Evolutionary conservation across 2,888 invertebrate genomes (phyloP).

Genomic region (Lasius platythorax): DNA sequence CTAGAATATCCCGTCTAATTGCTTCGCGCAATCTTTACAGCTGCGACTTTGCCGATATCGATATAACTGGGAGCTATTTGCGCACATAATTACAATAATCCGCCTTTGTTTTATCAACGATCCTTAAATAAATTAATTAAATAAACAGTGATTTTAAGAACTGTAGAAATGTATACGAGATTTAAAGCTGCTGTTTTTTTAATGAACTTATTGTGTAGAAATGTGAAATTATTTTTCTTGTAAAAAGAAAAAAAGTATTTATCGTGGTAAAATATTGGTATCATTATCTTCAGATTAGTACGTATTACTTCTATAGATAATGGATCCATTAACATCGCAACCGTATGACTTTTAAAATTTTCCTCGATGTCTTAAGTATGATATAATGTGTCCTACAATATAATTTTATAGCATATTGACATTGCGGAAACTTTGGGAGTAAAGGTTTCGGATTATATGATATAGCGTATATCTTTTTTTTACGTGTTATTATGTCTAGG

Average conservation of each 20-base stretch:
- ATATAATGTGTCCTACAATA: not conserved
- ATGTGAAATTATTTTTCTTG: not conserved
- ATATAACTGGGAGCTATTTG: not conserved
- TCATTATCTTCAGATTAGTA: constrained; percentile 8
- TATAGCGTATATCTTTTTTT: not conserved
- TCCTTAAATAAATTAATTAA: not conserved
- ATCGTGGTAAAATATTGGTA: constrained; percentile 24
- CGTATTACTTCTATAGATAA: not conserved
- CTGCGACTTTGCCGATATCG: not conserved
- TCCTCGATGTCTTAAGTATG: not conserved
- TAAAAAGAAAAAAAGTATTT: not conserved
- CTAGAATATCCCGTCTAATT: constrained; percentile 11
- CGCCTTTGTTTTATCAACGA: not conserved
- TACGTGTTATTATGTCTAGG: not conserved
- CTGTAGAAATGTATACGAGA: not conserved
- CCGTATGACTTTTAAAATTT: not conserved
- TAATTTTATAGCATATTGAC: constrained; percentile 5
- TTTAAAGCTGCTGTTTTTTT: not conserved
- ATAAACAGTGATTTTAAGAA: not conserved
- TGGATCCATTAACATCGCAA: not conserved
- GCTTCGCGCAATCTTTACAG: not conserved
- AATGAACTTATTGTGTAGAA: not conserved
- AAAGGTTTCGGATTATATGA: not conserved
- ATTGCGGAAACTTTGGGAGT: not conserved
- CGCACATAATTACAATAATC: constrained; percentile 18